These are phyloP conservation scores for Cercocebus atys DNA, from an alignment of 2,113 vertebrate species.

Conservation along the genomic window DNA sequence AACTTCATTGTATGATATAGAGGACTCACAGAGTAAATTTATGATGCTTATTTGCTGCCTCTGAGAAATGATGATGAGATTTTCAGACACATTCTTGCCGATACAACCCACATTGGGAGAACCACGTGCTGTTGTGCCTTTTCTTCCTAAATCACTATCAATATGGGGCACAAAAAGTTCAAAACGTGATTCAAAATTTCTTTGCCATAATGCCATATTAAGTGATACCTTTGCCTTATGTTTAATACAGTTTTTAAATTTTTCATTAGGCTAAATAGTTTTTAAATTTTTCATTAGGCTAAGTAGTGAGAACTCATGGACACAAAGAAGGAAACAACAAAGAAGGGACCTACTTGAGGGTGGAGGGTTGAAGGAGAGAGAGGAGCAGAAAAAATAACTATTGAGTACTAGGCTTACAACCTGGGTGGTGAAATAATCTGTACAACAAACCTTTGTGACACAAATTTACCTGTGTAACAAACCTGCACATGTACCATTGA, in stretches of 20 bases:
- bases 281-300: not conserved
- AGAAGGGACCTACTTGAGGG: too few species aligned
- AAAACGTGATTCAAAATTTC: not conserved
- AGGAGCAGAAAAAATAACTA: too few species aligned
- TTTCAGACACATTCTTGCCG: not conserved
- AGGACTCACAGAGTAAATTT: not conserved
- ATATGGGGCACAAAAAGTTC: not conserved
- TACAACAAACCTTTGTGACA: too few species aligned
- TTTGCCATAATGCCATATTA: not conserved
- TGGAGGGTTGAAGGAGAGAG: too few species aligned
- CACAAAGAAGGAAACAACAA: too few species aligned
- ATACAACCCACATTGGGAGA: not conserved
- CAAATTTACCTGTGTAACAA: too few species aligned
- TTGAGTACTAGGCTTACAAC: too few species aligned
- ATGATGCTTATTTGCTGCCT: not conserved
- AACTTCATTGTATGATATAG: not conserved
- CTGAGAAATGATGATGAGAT: conserved; percentile 22
- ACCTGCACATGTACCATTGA: too few species aligned
- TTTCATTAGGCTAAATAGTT: not conserved
- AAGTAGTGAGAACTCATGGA: too few species aligned
- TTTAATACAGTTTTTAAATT: not conserved
- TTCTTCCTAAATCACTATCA: not conserved
- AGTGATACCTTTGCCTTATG: not conserved
- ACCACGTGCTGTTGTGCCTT: not conserved
- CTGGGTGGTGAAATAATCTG: too few species aligned